Evolutionary conservation across 2,113 vertebrate species (phyloP).

Genomic region (Rattus norvegicus): DNA sequence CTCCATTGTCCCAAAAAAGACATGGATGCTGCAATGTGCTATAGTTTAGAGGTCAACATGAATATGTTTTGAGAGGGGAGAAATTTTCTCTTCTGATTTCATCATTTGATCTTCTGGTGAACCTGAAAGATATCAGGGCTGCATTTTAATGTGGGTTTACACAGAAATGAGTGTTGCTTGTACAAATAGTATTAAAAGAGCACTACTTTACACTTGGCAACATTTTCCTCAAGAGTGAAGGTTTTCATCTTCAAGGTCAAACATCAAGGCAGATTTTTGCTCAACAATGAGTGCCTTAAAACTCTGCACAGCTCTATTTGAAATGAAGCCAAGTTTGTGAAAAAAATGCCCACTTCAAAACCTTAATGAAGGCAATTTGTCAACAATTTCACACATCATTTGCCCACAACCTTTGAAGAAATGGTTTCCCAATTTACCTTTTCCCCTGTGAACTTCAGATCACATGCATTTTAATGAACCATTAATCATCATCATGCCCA

Average conservation of each 20-base stretch:
- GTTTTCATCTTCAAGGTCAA: constrained; percentile 69
- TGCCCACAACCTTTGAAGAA: constrained; percentile 83
- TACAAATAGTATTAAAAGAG: not conserved
- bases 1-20: not conserved
- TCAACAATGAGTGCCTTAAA: constrained; percentile 49
- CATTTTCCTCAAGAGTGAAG: constrained; percentile 7
- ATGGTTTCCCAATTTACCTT: constrained; percentile 74
- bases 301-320: constrained; percentile 56
- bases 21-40: not conserved
- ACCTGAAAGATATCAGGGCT: not conserved
- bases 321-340: constrained; percentile 79
- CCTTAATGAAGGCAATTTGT: constrained; percentile 90
- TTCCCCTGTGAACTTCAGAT: constrained; percentile 82
- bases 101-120: not conserved
- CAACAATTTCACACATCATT: constrained; percentile 90
- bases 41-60: not conserved
- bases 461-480: constrained; percentile 81
- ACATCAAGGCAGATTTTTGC: constrained; percentile 13
- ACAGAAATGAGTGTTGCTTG: not conserved
- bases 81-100: not conserved
- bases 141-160: not conserved
- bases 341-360: constrained; percentile 82
- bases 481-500: constrained; percentile 87
- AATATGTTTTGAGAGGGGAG: not conserved
- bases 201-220: not conserved